Evolutionary conservation across 2,888 invertebrate genomes (phyloP).

Genomic region (Callimorpha dominula): DNA sequence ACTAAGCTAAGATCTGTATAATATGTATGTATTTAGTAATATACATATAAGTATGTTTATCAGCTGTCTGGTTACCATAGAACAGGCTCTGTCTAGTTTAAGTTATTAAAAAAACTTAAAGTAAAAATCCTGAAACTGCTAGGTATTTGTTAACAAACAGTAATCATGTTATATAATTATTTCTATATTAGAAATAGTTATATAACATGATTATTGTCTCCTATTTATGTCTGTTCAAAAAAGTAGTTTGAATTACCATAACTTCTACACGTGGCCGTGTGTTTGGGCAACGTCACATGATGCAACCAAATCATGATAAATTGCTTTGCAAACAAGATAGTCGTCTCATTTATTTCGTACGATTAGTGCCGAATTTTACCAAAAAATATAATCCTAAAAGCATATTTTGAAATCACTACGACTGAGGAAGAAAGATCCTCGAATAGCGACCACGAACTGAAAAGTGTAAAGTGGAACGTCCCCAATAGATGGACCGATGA

Average conservation of each 20-base stretch:
- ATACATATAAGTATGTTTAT: too few species aligned
- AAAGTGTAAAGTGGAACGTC: too few species aligned
- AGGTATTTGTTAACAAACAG: background rate
- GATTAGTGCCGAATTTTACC: background rate
- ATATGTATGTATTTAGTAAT: too few species aligned
- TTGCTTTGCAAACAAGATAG: conserved; percentile 4
- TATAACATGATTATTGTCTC: background rate
- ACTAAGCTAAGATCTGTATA: too few species aligned
- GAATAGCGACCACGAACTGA: too few species aligned
- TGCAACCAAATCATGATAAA: conserved; percentile 39
- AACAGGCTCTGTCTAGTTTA: too few species aligned
- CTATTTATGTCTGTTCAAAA: conserved; percentile 12
- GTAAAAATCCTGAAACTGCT: background rate
- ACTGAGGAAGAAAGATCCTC: background rate
- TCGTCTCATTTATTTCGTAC: conserved; percentile 8
- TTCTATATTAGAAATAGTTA: background rate
- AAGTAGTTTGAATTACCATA: conserved; percentile 36
- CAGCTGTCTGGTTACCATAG: too few species aligned
- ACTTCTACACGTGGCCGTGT: conserved; percentile 38
- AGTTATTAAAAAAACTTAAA: too few species aligned
- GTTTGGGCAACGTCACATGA: conserved; percentile 29
- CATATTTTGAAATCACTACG: background rate
- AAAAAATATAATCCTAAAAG: background rate
- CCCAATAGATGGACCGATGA: too few species aligned
- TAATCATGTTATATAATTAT: background rate